Conservation (phyloP, 2,797 vertebrate species). For the Arrhamphus sclerolepis region DNA sequence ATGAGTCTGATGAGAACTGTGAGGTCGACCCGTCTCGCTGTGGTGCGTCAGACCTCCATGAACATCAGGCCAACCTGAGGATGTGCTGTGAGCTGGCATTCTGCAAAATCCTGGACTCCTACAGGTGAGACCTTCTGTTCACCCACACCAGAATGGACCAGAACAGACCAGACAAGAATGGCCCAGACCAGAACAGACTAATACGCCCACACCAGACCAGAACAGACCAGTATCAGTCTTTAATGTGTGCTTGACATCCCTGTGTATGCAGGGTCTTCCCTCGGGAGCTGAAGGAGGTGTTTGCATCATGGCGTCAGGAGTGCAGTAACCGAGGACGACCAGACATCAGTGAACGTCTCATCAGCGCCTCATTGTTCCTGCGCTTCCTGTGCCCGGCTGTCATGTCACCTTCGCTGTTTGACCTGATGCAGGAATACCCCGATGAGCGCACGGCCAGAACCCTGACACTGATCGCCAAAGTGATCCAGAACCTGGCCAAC, state of each 20-base stretch:
- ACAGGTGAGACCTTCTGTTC: no score
- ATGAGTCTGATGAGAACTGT: conserved; percentile 98
- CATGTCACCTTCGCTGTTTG: conserved; percentile 96
- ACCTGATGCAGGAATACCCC: conserved; percentile 93
- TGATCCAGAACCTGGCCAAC: conserved; percentile 97
- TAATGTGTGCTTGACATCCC: not conserved
- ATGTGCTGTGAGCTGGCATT: conserved; percentile 98
- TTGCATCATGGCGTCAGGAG: conserved; percentile 95
- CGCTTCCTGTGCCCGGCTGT: conserved; percentile 95
- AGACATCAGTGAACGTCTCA: conserved; percentile 93
- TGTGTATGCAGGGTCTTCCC: conserved; percentile 83
- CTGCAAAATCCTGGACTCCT: conserved; percentile 89
- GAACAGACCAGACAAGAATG: no score
- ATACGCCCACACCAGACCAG: no score
- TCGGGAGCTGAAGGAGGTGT: conserved; percentile 95
- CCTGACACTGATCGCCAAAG: conserved; percentile 94
- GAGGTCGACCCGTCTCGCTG: conserved; percentile 94
- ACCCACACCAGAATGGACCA: no score
- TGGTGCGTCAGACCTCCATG: conserved; percentile 85
- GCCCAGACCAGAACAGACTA: not conserved
- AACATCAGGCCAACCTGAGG: conserved; percentile 95
- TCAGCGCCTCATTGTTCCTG: conserved; percentile 93
- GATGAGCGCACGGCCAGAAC: conserved; percentile 93
- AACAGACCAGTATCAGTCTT: not conserved
- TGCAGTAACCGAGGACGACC: conserved; percentile 89